Conservation (phyloP, 2,888 invertebrate genomes). For the Caenorhabditis zanzibari region DNA sequence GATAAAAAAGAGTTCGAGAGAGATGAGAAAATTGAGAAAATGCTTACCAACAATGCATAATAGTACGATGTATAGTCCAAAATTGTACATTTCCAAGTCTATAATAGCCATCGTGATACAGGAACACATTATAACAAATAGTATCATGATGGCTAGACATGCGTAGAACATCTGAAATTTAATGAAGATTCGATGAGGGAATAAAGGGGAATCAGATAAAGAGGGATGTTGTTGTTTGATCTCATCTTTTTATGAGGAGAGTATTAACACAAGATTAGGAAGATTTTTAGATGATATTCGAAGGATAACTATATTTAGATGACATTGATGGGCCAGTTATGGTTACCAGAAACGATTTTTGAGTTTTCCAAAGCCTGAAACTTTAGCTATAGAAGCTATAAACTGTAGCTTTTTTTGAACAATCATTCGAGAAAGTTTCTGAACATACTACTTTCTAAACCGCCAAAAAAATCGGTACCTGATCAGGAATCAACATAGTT, state of each 20-base stretch:
- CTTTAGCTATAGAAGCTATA: too few species aligned
- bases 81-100: constrained; percentile 83
- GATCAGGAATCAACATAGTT: constrained; percentile 38
- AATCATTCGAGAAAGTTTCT: too few species aligned
- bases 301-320: not conserved
- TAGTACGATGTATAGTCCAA: constrained; percentile 82
- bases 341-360: not conserved
- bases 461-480: too few species aligned
- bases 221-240: constrained; percentile 26
- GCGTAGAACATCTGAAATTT: constrained; percentile 82
- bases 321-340: not conserved
- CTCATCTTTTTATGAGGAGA: constrained; percentile 11
- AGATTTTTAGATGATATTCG: not conserved
- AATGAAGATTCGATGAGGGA: not conserved
- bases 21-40: not conserved
- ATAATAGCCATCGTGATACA: constrained; percentile 82
- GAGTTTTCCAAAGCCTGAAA: not conserved
- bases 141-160: constrained; percentile 81
- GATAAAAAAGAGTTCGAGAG: constrained; percentile 21
- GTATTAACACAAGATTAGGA: constrained; percentile 2
- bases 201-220: not conserved
- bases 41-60: constrained; percentile 82
- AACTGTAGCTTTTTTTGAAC: too few species aligned
- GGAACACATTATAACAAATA: constrained; percentile 79
- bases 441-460: too few species aligned